Conservation (phyloP, 1,140 invertebrate genomes). For the Druon quercuslanigerum region DNA sequence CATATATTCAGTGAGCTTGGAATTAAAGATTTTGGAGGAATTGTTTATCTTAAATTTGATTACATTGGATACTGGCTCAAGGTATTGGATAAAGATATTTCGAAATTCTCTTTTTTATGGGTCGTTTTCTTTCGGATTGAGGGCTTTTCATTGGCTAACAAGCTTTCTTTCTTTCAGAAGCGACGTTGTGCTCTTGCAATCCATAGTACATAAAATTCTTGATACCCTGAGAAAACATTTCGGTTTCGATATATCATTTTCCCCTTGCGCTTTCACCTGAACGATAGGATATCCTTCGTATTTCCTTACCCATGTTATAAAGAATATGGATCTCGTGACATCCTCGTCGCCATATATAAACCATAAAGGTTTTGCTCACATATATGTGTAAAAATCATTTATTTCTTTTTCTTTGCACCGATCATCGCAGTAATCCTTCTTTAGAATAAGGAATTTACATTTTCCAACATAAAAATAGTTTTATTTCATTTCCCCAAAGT, state of each 20-base stretch:
- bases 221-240: constrained; percentile 17
- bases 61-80: background rate
- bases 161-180: background rate
- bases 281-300: constrained; percentile 43
- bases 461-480: too few relatives aligned
- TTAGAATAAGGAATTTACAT: too few relatives aligned
- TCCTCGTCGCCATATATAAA: background rate
- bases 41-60: too few relatives aligned
- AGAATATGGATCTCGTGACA: constrained; percentile 23
- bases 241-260: constrained; percentile 17
- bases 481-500: too few relatives aligned
- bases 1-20: too few relatives aligned
- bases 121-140: background rate
- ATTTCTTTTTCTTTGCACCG: too few relatives aligned
- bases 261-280: background rate
- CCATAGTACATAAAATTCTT: constrained; percentile 23
- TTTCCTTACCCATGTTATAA: constrained; percentile 27
- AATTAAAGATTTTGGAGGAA: too few relatives aligned
- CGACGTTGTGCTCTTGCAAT: constrained; percentile 11
- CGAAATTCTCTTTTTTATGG: constrained; percentile 1
- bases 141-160: background rate
- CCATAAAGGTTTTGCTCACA: background rate
- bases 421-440: too few relatives aligned
- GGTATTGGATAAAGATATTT: background rate
- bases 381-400: too few relatives aligned